Percentiles rank a stretch among this genome's conserved stretches.
Evolutionary conservation across 1,140 invertebrate species (phyloP).

Genomic region (Drosophila jambulina): DNA sequence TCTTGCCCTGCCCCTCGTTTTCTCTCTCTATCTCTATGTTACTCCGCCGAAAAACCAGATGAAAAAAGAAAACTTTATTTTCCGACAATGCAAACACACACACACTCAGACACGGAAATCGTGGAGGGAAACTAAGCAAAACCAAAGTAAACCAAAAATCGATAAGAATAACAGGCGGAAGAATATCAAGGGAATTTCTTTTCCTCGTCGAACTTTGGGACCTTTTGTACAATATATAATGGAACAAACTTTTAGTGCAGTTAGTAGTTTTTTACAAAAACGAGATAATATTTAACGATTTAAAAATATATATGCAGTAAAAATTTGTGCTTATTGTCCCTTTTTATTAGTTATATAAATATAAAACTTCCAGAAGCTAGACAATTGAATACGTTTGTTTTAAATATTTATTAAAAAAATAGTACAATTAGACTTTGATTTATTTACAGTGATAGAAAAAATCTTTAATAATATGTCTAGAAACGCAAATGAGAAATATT

Average conservation of each 20-base stretch:
- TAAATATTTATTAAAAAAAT: too few relatives aligned
- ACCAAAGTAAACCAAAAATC: constrained; percentile 69
- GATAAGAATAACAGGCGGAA: constrained; percentile 68
- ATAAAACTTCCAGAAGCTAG: neutral
- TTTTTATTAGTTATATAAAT: neutral
- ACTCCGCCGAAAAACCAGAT: constrained; percentile 28
- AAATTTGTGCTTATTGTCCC: neutral
- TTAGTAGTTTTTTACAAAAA: too few relatives aligned
- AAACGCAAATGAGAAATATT: too few relatives aligned
- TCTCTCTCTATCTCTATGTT: neutral
- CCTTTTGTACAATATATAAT: constrained; percentile 11
- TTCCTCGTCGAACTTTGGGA: constrained; percentile 2
- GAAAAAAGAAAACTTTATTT: constrained; percentile 48
- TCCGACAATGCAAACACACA: constrained; percentile 27
- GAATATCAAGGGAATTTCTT: constrained; percentile 27
- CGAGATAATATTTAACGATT: too few relatives aligned
- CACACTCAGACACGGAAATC: neutral
- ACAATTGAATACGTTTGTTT: too few relatives aligned
- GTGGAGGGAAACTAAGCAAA: constrained; percentile 46
- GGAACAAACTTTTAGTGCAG: neutral
- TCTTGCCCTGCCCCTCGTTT: constrained; percentile 9
- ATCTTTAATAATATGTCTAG: too few relatives aligned
- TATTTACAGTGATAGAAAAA: neutral
- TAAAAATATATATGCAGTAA: neutral
- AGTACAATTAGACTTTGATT: too few relatives aligned